These are phyloP conservation scores for Plectrocnemia conspersa DNA, from an alignment of 1,140 invertebrate genomes.

Conservation along the genomic window DNA sequence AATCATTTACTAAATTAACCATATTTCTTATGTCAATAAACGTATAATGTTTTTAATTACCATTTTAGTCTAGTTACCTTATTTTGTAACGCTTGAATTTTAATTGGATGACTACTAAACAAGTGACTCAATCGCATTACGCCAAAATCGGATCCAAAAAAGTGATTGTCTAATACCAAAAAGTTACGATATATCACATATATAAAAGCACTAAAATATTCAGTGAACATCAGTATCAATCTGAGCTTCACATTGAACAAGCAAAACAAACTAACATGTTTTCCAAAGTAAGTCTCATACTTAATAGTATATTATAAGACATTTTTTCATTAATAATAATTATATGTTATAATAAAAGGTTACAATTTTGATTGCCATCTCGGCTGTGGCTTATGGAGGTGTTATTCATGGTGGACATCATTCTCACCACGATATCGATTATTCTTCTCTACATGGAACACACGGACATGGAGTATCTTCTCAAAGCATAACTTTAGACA, in stretches of 20 bases:
- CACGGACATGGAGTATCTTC: conserved; percentile 13
- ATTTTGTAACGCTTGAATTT: too few relatives aligned
- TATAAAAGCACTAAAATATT: too few relatives aligned
- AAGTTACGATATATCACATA: too few relatives aligned
- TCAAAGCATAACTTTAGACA: conserved; percentile 12
- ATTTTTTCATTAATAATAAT: not conserved
- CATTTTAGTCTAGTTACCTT: too few relatives aligned
- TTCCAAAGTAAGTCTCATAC: conserved; percentile 9
- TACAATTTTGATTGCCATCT: not conserved
- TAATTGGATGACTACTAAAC: too few relatives aligned
- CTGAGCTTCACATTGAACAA: conserved; percentile 3
- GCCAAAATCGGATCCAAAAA: too few relatives aligned
- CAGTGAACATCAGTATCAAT: conserved; percentile 14
- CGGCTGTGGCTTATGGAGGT: not conserved
- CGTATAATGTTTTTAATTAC: too few relatives aligned
- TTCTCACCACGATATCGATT: too few relatives aligned
- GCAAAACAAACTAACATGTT: conserved; percentile 11
- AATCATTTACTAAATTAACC: too few relatives aligned
- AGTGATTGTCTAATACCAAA: too few relatives aligned
- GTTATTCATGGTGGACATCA: conserved; percentile 7
- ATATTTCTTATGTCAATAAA: too few relatives aligned
- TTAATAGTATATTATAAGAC: not conserved
- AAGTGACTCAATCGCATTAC: too few relatives aligned
- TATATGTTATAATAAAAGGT: conserved; percentile 9
- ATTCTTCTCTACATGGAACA: conserved; percentile 8